Conservation (phyloP, 2,113 vertebrate genomes). For the Sakesphorus luctuosus region DNA sequence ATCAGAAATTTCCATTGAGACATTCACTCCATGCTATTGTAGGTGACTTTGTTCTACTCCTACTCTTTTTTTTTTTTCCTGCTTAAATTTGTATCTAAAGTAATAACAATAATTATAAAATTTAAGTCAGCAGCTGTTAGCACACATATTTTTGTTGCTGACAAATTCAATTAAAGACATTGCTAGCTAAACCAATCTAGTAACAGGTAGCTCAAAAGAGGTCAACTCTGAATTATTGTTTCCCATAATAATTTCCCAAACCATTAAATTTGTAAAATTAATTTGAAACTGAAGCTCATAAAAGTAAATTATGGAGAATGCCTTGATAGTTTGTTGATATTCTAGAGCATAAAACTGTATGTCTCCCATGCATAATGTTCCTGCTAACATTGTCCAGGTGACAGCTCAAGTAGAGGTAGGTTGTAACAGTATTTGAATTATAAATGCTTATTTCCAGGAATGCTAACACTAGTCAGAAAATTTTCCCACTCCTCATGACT, state of each 20-base stretch:
- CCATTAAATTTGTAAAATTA: slow-evolving; percentile 69
- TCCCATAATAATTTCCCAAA: slow-evolving; percentile 73
- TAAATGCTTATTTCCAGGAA: not conserved
- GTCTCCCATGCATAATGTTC: not conserved
- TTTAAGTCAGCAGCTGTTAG: slow-evolving; percentile 58
- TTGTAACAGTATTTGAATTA: not conserved
- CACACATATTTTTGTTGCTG: slow-evolving; percentile 64
- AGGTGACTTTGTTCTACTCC: slow-evolving; percentile 30
- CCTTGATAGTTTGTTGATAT: slow-evolving; percentile 3
- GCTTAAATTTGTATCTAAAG: slow-evolving; percentile 66
- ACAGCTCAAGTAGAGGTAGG: not conserved
- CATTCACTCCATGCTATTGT: not conserved
- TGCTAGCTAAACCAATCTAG: slow-evolving; percentile 59
- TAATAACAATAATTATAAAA: slow-evolving; percentile 70
- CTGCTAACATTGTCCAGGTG: not conserved
- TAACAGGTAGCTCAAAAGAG: slow-evolving; percentile 61
- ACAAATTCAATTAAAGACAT: slow-evolving; percentile 71
- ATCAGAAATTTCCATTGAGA: not conserved
- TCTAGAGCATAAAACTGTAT: not conserved
- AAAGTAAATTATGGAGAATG: slow-evolving; percentile 67
- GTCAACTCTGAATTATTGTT: slow-evolving; percentile 71
- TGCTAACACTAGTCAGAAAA: not conserved
- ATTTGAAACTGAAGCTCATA: slow-evolving; percentile 63
- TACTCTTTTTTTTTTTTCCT: slow-evolving; percentile 12
- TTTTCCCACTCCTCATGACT: rapidly evolving